Base-by-base conservation (phyloP, 2,113 vertebrate species). In the Actinemys pallida region DNA sequence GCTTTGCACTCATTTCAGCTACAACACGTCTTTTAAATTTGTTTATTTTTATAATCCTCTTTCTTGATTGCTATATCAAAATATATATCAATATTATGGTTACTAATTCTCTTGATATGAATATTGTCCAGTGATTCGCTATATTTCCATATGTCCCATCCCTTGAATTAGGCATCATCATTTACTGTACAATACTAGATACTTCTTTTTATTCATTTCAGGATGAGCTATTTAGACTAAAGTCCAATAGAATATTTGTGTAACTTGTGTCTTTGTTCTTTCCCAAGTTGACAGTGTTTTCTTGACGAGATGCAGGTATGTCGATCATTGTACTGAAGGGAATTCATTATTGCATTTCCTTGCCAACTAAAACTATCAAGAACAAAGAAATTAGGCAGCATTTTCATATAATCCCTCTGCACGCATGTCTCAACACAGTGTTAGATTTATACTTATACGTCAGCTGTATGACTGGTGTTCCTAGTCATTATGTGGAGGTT, bases 361-460 rank as follows among this genome's bases (percentile, higher is more conserved):
- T 81, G 54, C 24, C 91, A 83, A 79, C 53, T 65, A 9, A 59
- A 83, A 86, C 81, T 69, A 24, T 7, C 59, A 79, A 49, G 80
- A 88, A 95, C 95, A 94, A 97, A 97, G 93, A 90, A 52, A 35
- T 22, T 56, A 57, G 4, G 12, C n/a, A 20, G 6, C 2, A 1
- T 72, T 78, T 50, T 53, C 76, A 52, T 52, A 39, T 69, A 50
- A 54, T 42, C 13, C 27, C 11, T 47, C 22, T 56, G 16, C 52
- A 24, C 24, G 29, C 45, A 3, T 27, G 79, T 65, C 79, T 69
- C 52, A 0, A 22, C 25, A 50, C 54, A 39, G 5, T 50, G 57
- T 53, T 29, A 13, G 3, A 29, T 35, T 24, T 59, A 69, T 69
- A 31, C 54, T 72, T 47, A 19, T 54, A 52, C 56, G 45, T 78